Evolutionary conservation across 2,113 vertebrate genomes (phyloP), one percentile per base, ranked within the genome.

Genomic region (Tragelaphus buxtoni): DNA sequence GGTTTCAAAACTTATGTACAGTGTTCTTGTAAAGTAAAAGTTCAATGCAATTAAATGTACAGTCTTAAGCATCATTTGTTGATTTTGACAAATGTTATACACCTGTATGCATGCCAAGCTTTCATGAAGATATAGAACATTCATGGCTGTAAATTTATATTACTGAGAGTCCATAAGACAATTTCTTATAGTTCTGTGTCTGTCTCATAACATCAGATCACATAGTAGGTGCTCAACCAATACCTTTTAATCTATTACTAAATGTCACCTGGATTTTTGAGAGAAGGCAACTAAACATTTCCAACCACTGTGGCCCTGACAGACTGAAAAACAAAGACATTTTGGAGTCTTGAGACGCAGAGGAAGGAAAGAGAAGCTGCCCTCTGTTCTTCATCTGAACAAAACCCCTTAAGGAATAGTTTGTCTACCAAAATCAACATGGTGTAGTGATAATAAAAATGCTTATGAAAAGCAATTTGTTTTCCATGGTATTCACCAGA

Each of bases 381-480:
- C n/a, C 58, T 84, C 61, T 91, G 2, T 58, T 92, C 87, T 96
- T 63, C 60, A 56, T 81, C 85, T 93, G 63, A 32, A 20, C 16
- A 80, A 91, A 96, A 26, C 20, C 56, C 80, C 92, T 88, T 53
- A 87, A 95, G 80, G 92, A 92, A 96, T 55, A 83, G 63, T 95
- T 94, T 84, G 92, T 90, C 84, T 65, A 65, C 86, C 1, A 49
- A 97, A 95, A 96, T 96, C 86, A 95, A 76, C 90, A 53, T 24
- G 45, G 77, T 20, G 4, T 56, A 60, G 26, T 74, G 74, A 80
- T 30, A 94, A 53, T 85, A 63, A 92, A 97, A 94, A 92, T 69
- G 74, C 90, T 96, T 92, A 90, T 88, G 88, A 94, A 93, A 76
- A 85, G 63, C 58, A 35, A 92, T 96, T 95, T 96, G 92, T 92